Evolutionary conservation across 2,113 vertebrate species (phyloP).

Genomic region (Bambusicola thoracicus): DNA sequence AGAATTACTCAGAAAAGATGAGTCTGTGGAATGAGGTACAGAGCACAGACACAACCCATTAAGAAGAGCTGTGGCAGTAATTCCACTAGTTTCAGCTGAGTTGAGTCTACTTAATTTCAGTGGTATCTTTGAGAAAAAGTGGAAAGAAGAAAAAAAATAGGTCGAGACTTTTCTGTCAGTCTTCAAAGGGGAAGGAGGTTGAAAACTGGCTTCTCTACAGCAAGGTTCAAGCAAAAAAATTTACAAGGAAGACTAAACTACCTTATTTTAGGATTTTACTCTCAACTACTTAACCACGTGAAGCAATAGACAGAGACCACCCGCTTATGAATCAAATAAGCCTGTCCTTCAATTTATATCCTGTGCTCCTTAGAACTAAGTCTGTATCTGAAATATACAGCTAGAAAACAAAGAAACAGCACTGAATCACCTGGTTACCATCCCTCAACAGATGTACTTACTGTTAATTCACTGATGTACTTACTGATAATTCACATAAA

Average conservation of each 20-base stretch:
- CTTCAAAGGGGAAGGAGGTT: background rate
- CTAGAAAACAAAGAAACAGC: background rate
- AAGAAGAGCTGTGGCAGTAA: constrained; percentile 30
- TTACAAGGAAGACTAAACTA: background rate
- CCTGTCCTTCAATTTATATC: background rate
- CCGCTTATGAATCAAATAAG: background rate
- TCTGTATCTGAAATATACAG: background rate
- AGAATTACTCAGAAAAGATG: background rate
- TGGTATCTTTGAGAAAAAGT: background rate
- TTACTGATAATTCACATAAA: background rate
- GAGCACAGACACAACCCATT: background rate
- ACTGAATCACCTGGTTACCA: background rate
- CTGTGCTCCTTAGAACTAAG: background rate
- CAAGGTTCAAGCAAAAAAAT: background rate
- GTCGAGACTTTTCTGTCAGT: background rate
- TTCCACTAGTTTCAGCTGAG: constrained; percentile 41
- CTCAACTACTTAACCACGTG: background rate
- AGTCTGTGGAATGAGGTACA: background rate
- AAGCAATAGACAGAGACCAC: background rate
- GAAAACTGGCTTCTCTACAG: background rate
- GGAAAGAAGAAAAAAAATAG: background rate
- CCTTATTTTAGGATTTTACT: background rate
- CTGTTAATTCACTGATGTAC: background rate
- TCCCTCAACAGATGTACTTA: background rate
- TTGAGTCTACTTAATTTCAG: constrained; percentile 38